Percentiles rank a stretch among this genome's conserved stretches.
phyloP scores from a whole-genome alignment of 2,888 invertebrate genomes.

The Hipparchia semele region DNA sequence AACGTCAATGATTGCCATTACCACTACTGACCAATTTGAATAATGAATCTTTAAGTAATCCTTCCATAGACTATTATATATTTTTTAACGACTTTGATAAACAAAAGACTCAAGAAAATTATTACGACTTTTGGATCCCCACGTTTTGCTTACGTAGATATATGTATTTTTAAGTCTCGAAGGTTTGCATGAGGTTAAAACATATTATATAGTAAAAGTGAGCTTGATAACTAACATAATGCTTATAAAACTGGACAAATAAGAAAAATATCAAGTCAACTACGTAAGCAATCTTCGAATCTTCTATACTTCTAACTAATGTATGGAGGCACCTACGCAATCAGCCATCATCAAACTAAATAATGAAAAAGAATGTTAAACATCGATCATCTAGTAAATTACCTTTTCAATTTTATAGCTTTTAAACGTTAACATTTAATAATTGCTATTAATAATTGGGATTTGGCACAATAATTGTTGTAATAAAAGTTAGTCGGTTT shows the following conservation, averaged over 20 bases:
- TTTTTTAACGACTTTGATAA: neutral
- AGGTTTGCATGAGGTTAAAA: no score
- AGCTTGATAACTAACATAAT: neutral
- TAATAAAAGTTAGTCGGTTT: conserved; percentile 18
- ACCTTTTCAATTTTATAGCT: conserved; percentile 10
- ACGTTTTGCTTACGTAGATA: no score
- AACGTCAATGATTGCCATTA: conserved; percentile 2
- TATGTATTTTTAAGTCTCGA: no score
- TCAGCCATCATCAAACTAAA: no score
- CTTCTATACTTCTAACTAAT: no score
- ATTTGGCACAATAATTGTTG: conserved; percentile 13
- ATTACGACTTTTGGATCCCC: neutral
- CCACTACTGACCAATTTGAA: conserved; percentile 9
- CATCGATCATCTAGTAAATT: conserved; percentile 6
- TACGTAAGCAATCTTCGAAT: no score
- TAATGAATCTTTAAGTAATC: conserved; percentile 7
- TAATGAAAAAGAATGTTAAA: neutral
- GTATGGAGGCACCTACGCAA: neutral
- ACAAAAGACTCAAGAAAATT: neutral
- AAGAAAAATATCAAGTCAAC: no score
- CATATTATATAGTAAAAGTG: neutral
- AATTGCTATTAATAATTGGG: conserved; percentile 5
- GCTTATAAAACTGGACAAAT: no score
- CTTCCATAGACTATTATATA: neutral
- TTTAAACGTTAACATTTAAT: conserved; percentile 12